Base-by-base conservation (phyloP, 2,888 invertebrate genomes). In the Sipunculus nudus region DNA sequence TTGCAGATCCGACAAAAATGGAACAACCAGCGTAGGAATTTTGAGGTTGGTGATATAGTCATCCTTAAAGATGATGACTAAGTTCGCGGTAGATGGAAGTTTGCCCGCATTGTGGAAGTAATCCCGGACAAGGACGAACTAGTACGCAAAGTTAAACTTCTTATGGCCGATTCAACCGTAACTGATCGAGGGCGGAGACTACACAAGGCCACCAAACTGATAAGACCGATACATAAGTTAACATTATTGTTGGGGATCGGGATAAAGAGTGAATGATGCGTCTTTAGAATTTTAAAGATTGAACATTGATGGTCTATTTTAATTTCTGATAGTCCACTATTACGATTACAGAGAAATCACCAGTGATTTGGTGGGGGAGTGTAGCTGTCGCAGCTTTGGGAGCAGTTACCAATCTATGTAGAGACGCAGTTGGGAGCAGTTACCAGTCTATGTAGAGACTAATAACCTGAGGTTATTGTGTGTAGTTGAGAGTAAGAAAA, bases 121-220 rank as follows among this genome's bases (percentile, higher is more conserved):
- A 19, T 21, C 23, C 38, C 48, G 8, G 28, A 26, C 1, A 49
- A 65, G 23, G 57, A 66, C 63, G 74, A 77, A 76, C 26, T 47
- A 13, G 67, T 66, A 28, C 35, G 61, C 6, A 62, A 53, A 35
- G 67, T 66, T n/a, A 66, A 61, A 29, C 4, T 58, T 29, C 35
- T 25, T 2, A 31, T 62, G 2, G 55, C 40, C 13, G 45, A 31
- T n/a, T 21, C 19, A 5, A 40, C 10, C 19, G 40, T 64, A 16
- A 39, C 58, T 45, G 41, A 35, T 6, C 23, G 31, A 16, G 66
- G 66, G 21, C 52, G 53, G 35, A 45, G 43, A 29, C 45, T 28
- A 16, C 3, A 16, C 16, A 10, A 23, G 8, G 2, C 35, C 8
- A 47, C 29, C 16, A 16, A 41, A 21, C 48, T 62, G 6, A 54